Evolutionary conservation across 2,113 vertebrate genomes (phyloP).

Genomic region (rat (Rattus norvegicus)): GRCr8 NC_086037.1:7120001-7120500

Average conservation of each 20-base stretch:
- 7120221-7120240: not conserved
- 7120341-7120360: too few relatives aligned
- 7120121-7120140: slow-evolving; percentile 78
- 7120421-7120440: not conserved
- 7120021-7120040: slow-evolving; percentile 52
- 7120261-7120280: slow-evolving; percentile 19
- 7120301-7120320: not conserved
- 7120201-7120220: slow-evolving; percentile 49
- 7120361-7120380: too few relatives aligned
- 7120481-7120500: not conserved
- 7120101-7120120: slow-evolving; percentile 64
- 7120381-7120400: not conserved
- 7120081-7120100: slow-evolving; percentile 60
- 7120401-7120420: not conserved
- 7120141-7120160: slow-evolving; percentile 47
- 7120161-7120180: slow-evolving; percentile 26
- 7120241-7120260: not conserved
- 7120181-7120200: slow-evolving; percentile 28
- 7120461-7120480: not conserved
- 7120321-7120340: too few relatives aligned
- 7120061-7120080: slow-evolving; percentile 60
- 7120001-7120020: slow-evolving; percentile 72
- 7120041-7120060: slow-evolving; percentile 57
- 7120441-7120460: not conserved
- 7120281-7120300: slow-evolving; percentile 30